These are phyloP conservation scores for Antennarius striatus DNA, from an alignment of 2,113 vertebrate genomes.

Conservation along the genomic window DNA sequence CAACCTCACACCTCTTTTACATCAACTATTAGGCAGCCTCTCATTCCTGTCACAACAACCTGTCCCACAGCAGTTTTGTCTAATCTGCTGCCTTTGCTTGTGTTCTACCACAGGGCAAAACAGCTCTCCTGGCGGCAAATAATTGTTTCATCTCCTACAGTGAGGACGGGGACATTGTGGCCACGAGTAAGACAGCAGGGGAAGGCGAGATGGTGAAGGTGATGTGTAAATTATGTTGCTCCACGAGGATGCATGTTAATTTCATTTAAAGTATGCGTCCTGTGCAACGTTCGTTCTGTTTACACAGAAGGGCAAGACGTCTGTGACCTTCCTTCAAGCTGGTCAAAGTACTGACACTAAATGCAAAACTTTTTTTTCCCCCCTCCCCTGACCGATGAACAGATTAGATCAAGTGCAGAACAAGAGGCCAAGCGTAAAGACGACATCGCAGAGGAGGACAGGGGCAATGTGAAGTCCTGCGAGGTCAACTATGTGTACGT, in stretches of 20 bases:
- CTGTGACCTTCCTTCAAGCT: conserved; percentile 34
- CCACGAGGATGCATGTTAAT: conserved; percentile 39
- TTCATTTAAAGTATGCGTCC: conserved; percentile 20
- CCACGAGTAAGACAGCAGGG: conserved; percentile 90
- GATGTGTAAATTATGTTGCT: conserved; percentile 48
- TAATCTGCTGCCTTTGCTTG: conserved; percentile 37
- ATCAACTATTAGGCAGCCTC: conserved; percentile 44
- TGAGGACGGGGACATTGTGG: conserved; percentile 92
- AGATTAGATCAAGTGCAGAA: conserved; percentile 91
- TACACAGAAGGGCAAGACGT: conserved; percentile 6
- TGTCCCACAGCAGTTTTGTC: conserved; percentile 36
- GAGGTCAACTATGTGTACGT: conserved; percentile 98
- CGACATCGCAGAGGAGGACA: conserved; percentile 92
- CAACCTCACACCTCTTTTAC: conserved; percentile 55
- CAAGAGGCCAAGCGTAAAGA: conserved; percentile 88
- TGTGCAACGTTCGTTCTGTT: conserved; percentile 10
- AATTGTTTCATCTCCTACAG: conserved; percentile 95
- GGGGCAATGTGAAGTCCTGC: conserved; percentile 94
- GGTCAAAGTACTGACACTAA: conserved; percentile 39
- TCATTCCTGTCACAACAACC: conserved; percentile 46
- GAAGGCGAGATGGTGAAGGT: conserved; percentile 97
- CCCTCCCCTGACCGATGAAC: conserved; percentile 25
- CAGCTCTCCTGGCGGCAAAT: conserved; percentile 93
- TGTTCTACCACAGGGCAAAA: conserved; percentile 82
- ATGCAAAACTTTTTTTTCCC: conserved; percentile 6